Conservation (phyloP, 2,113 vertebrate species). For the Pluvialis apricaria region DNA sequence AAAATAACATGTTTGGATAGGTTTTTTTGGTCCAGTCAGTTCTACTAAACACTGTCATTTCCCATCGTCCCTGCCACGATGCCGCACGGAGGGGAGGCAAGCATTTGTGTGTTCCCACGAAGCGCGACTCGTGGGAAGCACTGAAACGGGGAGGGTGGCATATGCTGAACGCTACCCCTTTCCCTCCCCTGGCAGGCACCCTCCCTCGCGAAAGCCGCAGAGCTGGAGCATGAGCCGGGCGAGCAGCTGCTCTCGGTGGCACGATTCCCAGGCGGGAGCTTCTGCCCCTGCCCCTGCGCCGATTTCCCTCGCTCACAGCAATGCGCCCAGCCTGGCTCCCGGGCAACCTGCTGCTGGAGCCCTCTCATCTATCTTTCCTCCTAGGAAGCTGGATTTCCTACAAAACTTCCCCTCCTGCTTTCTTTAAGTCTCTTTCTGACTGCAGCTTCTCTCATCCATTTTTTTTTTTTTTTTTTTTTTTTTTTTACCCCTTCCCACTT, state of each 20-base stretch:
- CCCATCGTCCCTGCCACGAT: not conserved
- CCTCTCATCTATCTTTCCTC: not conserved
- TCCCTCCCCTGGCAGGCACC: not conserved
- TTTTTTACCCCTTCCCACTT: not conserved
- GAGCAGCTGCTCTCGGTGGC: not conserved
- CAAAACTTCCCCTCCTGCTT: not conserved
- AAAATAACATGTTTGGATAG: not conserved
- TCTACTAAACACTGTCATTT: not conserved
- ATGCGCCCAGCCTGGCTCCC: not conserved
- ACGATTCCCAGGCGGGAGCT: not conserved
- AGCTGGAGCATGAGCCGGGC: accelerated
- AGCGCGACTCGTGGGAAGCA: not conserved
- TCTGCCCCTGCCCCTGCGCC: not conserved
- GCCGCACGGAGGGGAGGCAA: not conserved
- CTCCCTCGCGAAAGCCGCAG: not conserved
- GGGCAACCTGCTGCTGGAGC: not conserved
- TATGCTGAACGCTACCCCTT: not conserved
- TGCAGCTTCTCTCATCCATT: not conserved
- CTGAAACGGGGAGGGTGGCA: not conserved
- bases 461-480: too few relatives aligned
- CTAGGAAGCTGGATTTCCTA: not conserved
- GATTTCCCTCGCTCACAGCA: not conserved
- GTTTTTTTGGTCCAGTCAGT: not conserved
- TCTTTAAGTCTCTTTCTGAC: not conserved
- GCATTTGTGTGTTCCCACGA: not conserved